Evolutionary conservation across 2,113 vertebrate species (phyloP), one percentile per base, ranked within the genome.

Genomic region (Gymnorhina tibicen): DNA sequence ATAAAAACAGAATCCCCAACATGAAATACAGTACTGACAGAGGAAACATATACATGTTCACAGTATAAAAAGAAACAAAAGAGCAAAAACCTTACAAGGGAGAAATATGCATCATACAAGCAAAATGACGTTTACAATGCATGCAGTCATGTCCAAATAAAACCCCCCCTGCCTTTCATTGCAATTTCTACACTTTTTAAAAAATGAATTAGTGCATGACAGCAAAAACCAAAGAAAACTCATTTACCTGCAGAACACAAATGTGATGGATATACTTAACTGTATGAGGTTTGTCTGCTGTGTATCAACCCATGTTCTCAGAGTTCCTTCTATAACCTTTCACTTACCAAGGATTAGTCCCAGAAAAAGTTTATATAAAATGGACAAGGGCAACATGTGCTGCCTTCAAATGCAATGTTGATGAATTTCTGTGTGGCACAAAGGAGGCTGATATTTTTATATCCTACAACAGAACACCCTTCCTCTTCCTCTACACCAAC

Each of bases 351-450:
- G 44, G 6, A 73, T 27, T 4, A 64, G 16, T 37, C 39, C 24
- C 11, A 70, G 59, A 39, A 44, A 24, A 50, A 32, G 13, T 62
- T 64, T 66, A 44, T 46, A 14, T 41, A 41, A 68, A 60, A 78
- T 0, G 0, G 9, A 42, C 8, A 87, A 70, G 78, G 9, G 20
- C 6, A 23, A 49, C 6, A 7, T 3, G 4, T 2, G 2, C 10
- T 30, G 24, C 47, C 55, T 78, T 63, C 32, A 69, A 68, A 69
- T 32, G 69, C 16, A 69, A 63, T 56, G 13, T 1, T 67, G 41
- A 39, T 23, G 35, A 7, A 53, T 76, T 80, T 87, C 44, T 52
- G 30, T 13, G 10, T 35, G 35, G 44, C 46, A 53, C 35, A 72
- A 39, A 70, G 35, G 32, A 76, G n/a, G 32, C 3, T 46, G 30